A percentile compares a stretch with the other conserved stretches of the same genome.
Evolutionary conservation across 1,140 invertebrate species (phyloP).

Genomic region (Sitophilus oryzae): DNA sequence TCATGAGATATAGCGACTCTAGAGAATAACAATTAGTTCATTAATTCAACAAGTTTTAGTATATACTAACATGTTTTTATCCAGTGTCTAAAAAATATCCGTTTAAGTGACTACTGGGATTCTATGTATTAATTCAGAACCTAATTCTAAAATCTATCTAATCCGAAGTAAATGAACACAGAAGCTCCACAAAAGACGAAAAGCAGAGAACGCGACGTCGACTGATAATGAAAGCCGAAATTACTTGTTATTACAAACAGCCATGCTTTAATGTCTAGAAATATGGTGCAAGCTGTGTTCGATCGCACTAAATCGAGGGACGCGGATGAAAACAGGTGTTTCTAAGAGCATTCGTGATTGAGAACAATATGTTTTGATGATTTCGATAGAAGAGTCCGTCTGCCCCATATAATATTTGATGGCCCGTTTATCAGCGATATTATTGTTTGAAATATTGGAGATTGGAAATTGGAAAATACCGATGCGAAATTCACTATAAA

Average conservation of each 20-base stretch:
- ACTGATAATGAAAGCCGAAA: slow-evolving; percentile 12
- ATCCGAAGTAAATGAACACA: neutral
- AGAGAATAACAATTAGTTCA: too few relatives aligned
- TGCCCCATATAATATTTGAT: too few relatives aligned
- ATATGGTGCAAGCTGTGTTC: slow-evolving; percentile 17
- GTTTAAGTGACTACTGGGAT: too few relatives aligned
- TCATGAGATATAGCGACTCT: too few relatives aligned
- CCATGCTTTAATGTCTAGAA: slow-evolving; percentile 12
- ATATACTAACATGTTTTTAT: too few relatives aligned
- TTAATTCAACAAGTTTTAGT: too few relatives aligned
- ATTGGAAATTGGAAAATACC: neutral
- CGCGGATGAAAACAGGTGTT: slow-evolving; percentile 15
- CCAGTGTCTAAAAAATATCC: too few relatives aligned
- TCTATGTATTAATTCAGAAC: too few relatives aligned
- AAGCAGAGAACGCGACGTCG: neutral
- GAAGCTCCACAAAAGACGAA: too few relatives aligned
- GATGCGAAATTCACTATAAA: too few relatives aligned
- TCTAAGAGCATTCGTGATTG: slow-evolving; percentile 11
- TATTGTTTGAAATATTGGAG: neutral
- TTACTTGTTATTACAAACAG: slow-evolving; percentile 16
- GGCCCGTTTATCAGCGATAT: too few relatives aligned
- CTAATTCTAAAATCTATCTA: neutral
- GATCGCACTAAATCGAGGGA: slow-evolving; percentile 10
- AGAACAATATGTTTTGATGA: slow-evolving; percentile 16
- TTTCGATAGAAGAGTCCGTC: slow-evolving; percentile 1